A percentile compares a stretch with the other conserved stretches of the same genome.
phyloP scores from a whole-genome alignment of 2,113 vertebrate species.

The Thryonomys swinderianus region DNA sequence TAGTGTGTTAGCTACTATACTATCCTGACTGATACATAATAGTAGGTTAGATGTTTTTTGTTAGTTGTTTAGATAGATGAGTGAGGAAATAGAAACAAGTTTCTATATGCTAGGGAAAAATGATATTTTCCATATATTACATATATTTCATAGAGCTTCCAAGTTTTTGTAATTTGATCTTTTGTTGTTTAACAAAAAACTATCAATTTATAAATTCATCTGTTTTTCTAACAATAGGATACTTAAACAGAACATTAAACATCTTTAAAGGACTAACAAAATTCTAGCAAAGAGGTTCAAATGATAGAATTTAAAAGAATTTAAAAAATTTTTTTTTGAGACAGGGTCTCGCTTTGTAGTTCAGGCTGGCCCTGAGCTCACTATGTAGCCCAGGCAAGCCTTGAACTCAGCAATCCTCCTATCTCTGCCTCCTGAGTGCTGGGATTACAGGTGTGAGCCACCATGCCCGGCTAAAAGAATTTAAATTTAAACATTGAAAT shows the following conservation, averaged over 20 bases:
- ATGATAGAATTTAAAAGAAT: conserved; percentile 4
- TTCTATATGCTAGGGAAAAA: neutral
- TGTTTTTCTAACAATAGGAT: neutral
- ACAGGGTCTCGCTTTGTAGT: too few species aligned
- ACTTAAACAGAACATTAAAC: neutral
- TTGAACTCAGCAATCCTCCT: too few species aligned
- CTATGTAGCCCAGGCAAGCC: too few species aligned
- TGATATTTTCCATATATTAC: neutral
- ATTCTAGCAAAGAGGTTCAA: neutral
- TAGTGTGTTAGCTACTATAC: neutral
- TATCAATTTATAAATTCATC: neutral
- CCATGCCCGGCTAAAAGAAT: too few species aligned
- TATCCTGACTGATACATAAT: neutral
- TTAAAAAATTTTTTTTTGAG: too few species aligned
- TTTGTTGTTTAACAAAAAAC: neutral
- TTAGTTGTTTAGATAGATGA: neutral
- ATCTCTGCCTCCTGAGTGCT: too few species aligned
- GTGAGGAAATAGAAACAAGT: neutral
- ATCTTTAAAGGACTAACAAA: neutral
- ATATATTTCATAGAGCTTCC: neutral
- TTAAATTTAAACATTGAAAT: neutral
- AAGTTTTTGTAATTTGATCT: neutral
- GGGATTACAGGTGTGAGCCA: too few species aligned
- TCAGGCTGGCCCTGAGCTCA: too few species aligned
- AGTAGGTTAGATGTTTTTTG: neutral